Evolutionary conservation across 2,113 vertebrate species (phyloP), one percentile per base, ranked within the genome.

Genomic region (Mohoua ochrocephala): DNA sequence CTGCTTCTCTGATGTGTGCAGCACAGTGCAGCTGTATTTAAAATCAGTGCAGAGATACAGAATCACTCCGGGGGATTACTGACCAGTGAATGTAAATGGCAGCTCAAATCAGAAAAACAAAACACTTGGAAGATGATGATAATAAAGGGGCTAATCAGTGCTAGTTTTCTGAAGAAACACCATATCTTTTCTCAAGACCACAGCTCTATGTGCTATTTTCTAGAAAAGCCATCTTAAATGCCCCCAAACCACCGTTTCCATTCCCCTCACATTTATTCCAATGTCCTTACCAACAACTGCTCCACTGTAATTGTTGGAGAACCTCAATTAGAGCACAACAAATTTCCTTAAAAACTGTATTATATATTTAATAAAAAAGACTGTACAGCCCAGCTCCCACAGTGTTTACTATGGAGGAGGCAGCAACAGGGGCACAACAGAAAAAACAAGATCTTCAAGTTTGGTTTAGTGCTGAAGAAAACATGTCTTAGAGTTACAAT

Each of bases 221-320:
- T 68, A 52, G 56, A 52, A 89, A 81, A 81, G 9, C 13, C 33
- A 42, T 31, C 37, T 74, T 70, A 60, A 75, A 6, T 74, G 33
- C 3, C 3, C 16, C 21, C n/a, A 16, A 44, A 23, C 3, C 11
- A 15, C 1, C 0, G 0, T 57, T 77, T 61, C n/a, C 15, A 33
- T 12, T 69, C 7, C 13, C 37, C 15, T 68, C 27, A 50, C 17
- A 10, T 27, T 3, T 50, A 57, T 15, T 67, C 14, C 37, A 59
- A 86, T 27, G 6, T 17, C 21, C 22, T 77, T 53, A 52, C 10
- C 54, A 91, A 42, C 4, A 70, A 7, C 1, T 56, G 9, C 21
- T 26, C 39, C 37, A 33, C 11, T 57, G 4, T 18, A 89, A 81
- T 15, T 77, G n/a, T 5, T 90, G 49, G 28, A 86, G 31, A 88